Evolutionary conservation across 2,113 vertebrate genomes (phyloP), one percentile per base, ranked within the genome.

Genomic region (Festucalex cinctus): DNA sequence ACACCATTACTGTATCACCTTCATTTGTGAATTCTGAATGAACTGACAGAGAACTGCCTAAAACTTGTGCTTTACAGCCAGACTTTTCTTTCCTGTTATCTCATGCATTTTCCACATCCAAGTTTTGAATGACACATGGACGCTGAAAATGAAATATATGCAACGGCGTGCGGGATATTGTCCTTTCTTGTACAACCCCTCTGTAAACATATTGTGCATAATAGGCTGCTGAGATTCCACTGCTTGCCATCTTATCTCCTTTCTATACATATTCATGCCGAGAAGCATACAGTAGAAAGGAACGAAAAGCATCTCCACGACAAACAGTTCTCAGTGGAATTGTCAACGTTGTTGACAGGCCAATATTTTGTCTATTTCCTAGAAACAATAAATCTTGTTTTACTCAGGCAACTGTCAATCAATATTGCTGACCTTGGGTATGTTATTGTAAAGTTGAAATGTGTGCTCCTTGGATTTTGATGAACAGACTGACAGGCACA

Each of bases 121-220:
- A 77, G 70, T 75, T 44, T 72, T 79, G 70, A 79, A 81, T 77
- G 68, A 71, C 75, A 82, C 37, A 61, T 57, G 68, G 73, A 85
- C 70, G 68, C 68, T 70, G 67, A 75, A 73, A 84, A 76, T 74
- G 68, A 83, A 82, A 88, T 85, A 70, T 78, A 86, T 86, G 73
- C 77, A 62, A 74, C 63, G 60, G 53, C 75, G 57, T 62, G 65
- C 56, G 49, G 63, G 26, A 24, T 75, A 69, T 65, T 71, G 51
- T 53, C 44, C 61, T 35, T 68, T 71, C 54, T 14, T 0, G 41
- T 76, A 53, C 71, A 74, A 73, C 57, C 70, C 53, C 61, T 76
- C 57, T 74, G 76, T 74, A 84, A 80, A 81, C 73, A 81, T 56
- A 78, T 66, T 75, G 75, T 60, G 74, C 72, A 76, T 70, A 80